Percentiles rank a stretch among this genome's conserved stretches.
These are phyloP conservation scores for Falco cherrug DNA, from an alignment of 2,797 vertebrate genomes.

Conservation along the genomic window DNA sequence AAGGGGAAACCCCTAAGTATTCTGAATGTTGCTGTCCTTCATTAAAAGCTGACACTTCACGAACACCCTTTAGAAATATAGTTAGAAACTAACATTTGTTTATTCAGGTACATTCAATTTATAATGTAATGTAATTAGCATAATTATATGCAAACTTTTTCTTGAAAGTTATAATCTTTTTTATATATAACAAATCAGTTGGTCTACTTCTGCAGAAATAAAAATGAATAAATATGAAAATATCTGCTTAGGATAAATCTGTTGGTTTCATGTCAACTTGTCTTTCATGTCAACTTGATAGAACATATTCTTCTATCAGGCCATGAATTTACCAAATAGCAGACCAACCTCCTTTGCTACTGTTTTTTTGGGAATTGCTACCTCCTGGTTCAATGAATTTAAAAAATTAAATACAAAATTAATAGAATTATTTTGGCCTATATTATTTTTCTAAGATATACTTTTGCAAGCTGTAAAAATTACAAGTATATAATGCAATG, in stretches of 20 bases:
- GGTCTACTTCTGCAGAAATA: neutral
- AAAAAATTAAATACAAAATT: neutral
- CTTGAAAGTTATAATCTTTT: neutral
- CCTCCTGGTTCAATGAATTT: neutral
- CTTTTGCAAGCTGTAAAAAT: neutral
- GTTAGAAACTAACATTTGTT: neutral
- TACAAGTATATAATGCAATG: neutral
- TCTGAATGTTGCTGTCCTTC: neutral
- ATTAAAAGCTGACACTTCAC: neutral
- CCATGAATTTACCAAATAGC: neutral
- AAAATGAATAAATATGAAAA: neutral
- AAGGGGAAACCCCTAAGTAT: neutral
- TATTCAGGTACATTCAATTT: neutral
- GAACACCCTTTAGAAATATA: neutral
- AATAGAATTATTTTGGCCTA: neutral
- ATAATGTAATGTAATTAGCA: neutral
- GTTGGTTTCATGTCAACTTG: neutral
- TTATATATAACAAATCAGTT: neutral
- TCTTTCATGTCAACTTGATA: neutral
- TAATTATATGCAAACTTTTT: neutral
- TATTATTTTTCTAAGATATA: neutral
- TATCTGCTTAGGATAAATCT: neutral
- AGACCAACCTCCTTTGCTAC: neutral
- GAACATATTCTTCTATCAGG: neutral
- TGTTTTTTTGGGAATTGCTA: neutral